Evolutionary conservation across 2,888 invertebrate genomes (phyloP), one percentile per base, ranked within the genome.

Genomic region (Mylabris sibirica): DNA sequence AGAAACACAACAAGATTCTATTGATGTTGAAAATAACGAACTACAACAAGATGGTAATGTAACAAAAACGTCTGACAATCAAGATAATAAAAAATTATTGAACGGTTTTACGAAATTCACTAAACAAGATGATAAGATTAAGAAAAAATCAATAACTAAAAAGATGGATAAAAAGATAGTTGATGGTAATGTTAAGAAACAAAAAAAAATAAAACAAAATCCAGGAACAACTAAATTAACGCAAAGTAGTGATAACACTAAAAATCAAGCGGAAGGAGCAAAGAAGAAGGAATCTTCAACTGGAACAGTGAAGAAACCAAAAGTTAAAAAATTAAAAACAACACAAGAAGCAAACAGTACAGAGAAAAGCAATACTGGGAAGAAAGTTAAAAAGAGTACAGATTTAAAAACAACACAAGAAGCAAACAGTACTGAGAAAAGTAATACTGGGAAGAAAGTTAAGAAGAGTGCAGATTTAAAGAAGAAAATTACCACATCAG

Each of bases 1-100:
- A 65, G 70, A 26, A 84, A 82, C 63, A 80, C 78, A 67, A 77
- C 75, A 62, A 61, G 63, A n/a, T n/a, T 57, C 20, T n/a, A 22
- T 35, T 30, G 60, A 66, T 60, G 49, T 44, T 17, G 24, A 64
- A 61, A 9, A n/a, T 38, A 61, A 62, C 60, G 30, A 62, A 20
- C 3, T 30, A 53, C 38, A 12, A 38, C 38, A 44, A n/a, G 44
- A 44, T n/a, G n/a, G n/a, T n/a, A n/a, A n/a, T n/a, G n/a, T n/a
- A 44, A 11, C 4, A 12, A 14, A 38, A 12, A 30, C 4, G 30
- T 38, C 38, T 44, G 17, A 63, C 14, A 49, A 70, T 35, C 62
- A 38, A 59, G 59, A 38, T 30, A 30, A 64, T 44, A 24, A 83
- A 81, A 68, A 44, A 44, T 44, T 44, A 41, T n/a, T 3, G 6